phyloP scores from a whole-genome alignment of 1,140 invertebrate genomes.

The Limonius californicus region DNA sequence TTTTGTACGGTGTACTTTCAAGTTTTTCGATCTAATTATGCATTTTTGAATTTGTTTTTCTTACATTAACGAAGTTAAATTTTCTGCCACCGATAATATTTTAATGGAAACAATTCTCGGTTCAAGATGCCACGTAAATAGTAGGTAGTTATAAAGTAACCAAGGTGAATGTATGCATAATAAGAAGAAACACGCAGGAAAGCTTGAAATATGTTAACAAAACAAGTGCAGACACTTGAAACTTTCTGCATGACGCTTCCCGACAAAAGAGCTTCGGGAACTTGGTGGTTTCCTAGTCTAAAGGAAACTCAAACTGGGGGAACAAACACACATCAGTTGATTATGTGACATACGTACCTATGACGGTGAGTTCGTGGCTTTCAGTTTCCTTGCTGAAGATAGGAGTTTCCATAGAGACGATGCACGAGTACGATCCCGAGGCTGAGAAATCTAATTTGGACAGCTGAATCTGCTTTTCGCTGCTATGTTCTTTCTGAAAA shows the following conservation, averaged over 20 bases:
- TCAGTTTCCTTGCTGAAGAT: slow-evolving; percentile 72
- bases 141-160: no score
- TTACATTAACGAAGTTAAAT: no score
- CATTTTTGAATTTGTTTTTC: no score
- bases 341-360: slow-evolving; percentile 52
- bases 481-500: slow-evolving; percentile 64
- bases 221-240: not conserved
- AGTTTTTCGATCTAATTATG: no score
- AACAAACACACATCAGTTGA: not conserved
- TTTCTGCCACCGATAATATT: no score
- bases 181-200: no score
- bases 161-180: no score
- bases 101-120: no score
- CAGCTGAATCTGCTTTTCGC: slow-evolving; percentile 69
- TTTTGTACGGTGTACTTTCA: no score
- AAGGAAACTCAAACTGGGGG: not conserved
- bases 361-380: slow-evolving; percentile 67
- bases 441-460: slow-evolving; percentile 70
- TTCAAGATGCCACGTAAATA: no score
- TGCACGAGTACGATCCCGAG: slow-evolving; percentile 68
- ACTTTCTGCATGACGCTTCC: not conserved
- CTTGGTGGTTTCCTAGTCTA: not conserved
- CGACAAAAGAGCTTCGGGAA: not conserved
- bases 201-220: no score
- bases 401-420: slow-evolving; percentile 70